These are phyloP conservation scores for Colletes collaris DNA, from an alignment of 2,888 invertebrate species.

Conservation along the genomic window DNA sequence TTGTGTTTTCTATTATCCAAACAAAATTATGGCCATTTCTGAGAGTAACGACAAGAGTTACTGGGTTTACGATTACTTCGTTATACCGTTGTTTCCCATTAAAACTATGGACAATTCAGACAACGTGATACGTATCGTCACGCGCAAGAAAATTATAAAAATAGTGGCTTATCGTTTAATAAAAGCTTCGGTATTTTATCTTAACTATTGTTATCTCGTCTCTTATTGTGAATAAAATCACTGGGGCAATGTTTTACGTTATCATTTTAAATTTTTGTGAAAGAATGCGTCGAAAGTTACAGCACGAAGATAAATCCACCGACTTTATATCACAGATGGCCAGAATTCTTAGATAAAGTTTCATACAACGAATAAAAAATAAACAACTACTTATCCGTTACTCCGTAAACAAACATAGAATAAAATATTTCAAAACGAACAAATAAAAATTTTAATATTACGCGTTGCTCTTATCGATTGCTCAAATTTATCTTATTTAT, in stretches of 20 bases:
- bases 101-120: not conserved
- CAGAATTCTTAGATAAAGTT: too few relatives aligned
- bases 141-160: not conserved
- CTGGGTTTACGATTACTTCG: too few relatives aligned
- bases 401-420: too few relatives aligned
- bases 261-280: not conserved
- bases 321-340: too few relatives aligned
- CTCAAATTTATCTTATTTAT: too few relatives aligned
- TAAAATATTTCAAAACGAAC: too few relatives aligned
- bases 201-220: not conserved
- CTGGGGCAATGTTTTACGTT: not conserved
- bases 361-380: not conserved
- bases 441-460: too few relatives aligned
- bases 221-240: slow-evolving; percentile 1
- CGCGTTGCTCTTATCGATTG: too few relatives aligned
- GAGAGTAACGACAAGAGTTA: too few relatives aligned
- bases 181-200: slow-evolving; percentile 17
- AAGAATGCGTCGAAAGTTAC: not conserved
- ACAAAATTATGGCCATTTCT: too few relatives aligned
- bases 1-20: too few relatives aligned
- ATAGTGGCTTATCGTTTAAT: slow-evolving; percentile 25
- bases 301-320: too few relatives aligned
- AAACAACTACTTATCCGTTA: not conserved
- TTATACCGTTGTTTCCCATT: not conserved
- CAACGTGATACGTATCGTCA: not conserved